phyloP scores from a whole-genome alignment of 1,140 invertebrate species.

The Micrasema minimum region DNA sequence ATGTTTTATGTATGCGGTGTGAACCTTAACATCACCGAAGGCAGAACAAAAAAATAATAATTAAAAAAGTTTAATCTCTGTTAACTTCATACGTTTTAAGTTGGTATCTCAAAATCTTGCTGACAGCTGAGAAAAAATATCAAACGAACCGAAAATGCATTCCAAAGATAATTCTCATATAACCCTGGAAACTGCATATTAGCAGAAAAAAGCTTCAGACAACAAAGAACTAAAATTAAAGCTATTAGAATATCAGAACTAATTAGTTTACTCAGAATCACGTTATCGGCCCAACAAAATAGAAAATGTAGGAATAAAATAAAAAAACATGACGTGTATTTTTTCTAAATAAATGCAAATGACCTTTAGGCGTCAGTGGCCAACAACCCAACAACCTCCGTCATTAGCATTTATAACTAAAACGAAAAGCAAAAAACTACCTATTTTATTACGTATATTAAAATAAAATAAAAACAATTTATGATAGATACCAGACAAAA shows the following conservation, averaged over 20 bases:
- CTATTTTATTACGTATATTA: too few relatives aligned
- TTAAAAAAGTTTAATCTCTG: too few relatives aligned
- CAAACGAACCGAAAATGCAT: neutral
- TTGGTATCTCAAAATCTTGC: too few relatives aligned
- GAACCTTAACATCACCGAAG: too few relatives aligned
- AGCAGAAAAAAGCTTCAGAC: neutral
- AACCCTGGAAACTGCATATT: neutral
- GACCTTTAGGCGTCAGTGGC: conserved; percentile 30
- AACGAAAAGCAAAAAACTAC: too few relatives aligned
- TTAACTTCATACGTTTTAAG: too few relatives aligned
- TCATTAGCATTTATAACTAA: conserved; percentile 10
- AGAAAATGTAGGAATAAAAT: neutral
- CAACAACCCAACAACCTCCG: neutral
- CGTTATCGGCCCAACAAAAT: neutral
- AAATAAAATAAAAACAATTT: too few relatives aligned
- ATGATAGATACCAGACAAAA: too few relatives aligned
- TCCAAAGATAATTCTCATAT: neutral
- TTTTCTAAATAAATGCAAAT: conserved; percentile 12
- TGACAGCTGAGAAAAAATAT: neutral
- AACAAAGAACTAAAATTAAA: conserved; percentile 17
- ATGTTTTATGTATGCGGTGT: too few relatives aligned
- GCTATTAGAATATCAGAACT: neutral
- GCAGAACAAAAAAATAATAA: too few relatives aligned
- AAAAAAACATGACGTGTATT: neutral
- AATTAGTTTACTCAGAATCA: conserved; percentile 25